Evolutionary conservation across 2,797 vertebrate genomes (phyloP).

Genomic region (Tapirus indicus): DNA sequence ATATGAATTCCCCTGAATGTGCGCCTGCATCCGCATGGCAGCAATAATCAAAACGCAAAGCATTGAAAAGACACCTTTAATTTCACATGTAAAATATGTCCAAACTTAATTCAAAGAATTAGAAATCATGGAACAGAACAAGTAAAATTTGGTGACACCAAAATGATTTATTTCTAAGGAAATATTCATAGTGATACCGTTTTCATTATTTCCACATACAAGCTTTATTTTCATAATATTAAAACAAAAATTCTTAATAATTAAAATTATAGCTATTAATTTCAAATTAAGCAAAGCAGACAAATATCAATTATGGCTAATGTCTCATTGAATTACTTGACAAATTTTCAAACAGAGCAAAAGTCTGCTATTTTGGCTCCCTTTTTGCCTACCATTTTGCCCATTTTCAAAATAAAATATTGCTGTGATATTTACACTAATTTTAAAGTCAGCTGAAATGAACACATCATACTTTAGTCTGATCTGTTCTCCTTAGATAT

Average conservation of each 20-base stretch:
- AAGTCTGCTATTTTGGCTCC: neutral
- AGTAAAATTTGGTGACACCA: neutral
- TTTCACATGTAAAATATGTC: conserved; percentile 44
- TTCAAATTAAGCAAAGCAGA: conserved; percentile 50
- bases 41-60: conserved; percentile 89
- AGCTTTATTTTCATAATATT: conserved; percentile 39
- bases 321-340: neutral
- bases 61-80: conserved; percentile 77
- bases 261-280: conserved; percentile 22
- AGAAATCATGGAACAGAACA: neutral
- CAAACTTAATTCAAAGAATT: conserved; percentile 54
- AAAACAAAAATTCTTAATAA: conserved; percentile 50
- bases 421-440: neutral
- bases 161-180: conserved; percentile 15
- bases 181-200: neutral
- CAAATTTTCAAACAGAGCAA: conserved; percentile 33
- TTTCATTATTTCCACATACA: neutral
- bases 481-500: neutral
- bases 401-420: conserved; percentile 43
- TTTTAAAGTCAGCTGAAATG: conserved; percentile 28
- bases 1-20: conserved; percentile 93
- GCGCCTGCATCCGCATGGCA: conserved; percentile 90
- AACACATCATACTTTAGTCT: neutral
- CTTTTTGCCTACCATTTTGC: conserved; percentile 33
- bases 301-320: neutral